A percentile compares a stretch with the other conserved stretches of the same genome.
phyloP scores from a whole-genome alignment of 2,888 invertebrate species.

The Nemoura dubitans region DNA sequence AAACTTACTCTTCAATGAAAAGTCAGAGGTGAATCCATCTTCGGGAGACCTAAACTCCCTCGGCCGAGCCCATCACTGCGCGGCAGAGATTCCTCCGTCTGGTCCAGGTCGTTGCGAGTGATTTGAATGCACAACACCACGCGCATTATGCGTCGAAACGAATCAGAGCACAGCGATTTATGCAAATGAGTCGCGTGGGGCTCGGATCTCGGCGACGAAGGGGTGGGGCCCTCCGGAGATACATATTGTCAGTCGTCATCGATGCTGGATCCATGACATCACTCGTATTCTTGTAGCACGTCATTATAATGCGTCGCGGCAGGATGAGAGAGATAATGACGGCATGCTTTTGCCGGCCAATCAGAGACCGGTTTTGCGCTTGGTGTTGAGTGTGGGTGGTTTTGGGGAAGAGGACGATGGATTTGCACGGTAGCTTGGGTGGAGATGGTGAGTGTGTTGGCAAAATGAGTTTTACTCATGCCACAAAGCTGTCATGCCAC shows the following conservation, averaged over 20 bases:
- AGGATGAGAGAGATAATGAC: neutral
- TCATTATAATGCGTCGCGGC: neutral
- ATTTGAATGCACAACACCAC: neutral
- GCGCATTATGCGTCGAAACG: neutral
- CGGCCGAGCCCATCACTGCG: no score
- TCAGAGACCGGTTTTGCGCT: neutral
- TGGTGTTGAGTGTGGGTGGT: neutral
- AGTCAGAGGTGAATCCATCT: no score
- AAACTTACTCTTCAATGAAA: no score
- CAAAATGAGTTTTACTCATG: neutral
- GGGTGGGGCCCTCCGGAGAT: neutral
- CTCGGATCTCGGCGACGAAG: neutral
- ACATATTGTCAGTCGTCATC: neutral
- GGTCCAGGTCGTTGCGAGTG: neutral
- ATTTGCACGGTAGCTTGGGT: no score
- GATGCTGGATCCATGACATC: neutral
- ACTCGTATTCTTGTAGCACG: neutral
- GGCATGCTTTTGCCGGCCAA: neutral
- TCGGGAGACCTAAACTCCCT: no score
- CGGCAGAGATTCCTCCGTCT: no score
- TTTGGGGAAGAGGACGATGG: neutral
- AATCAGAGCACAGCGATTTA: neutral
- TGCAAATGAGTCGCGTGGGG: neutral
- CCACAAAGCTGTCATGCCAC: no score
- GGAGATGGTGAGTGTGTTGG: neutral